Evolutionary conservation across 2,888 invertebrate species (phyloP), one percentile per base, ranked within the genome.

Genomic region (Aquatica leii): DNA sequence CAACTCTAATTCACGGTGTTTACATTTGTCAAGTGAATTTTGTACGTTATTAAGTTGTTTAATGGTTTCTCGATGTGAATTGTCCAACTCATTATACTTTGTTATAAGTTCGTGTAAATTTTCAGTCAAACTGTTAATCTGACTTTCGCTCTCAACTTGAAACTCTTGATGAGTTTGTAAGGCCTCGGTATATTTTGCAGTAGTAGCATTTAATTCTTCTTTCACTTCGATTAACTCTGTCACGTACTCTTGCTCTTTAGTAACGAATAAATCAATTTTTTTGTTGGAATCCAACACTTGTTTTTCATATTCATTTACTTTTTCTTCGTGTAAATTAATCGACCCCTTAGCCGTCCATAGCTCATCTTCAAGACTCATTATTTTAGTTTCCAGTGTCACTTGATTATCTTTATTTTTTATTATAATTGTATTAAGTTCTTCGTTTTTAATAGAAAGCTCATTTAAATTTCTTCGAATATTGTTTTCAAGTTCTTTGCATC

Each of bases 111-210:
- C 65, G 17, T 71, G 71, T 15, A 73, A 58, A 63, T 67, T 71
- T 48, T 69, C 69, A 1, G 72, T 73, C 57, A 73, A 53, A 58
- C 54, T 57, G 12, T 59, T 63, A n/a, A 71, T 61, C 43, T 71
- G 69, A 6, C 11, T 9, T 24, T 73, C 67, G 31, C 53, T 62
- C 17, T 71, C 71, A 6, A 40, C 46, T 57, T 68, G 65, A 15
- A 58, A 20, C 62, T 71, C 70, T 63, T 69, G 70, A 18, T 59
- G 65, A 8, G 46, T 40, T 46, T 69, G 61, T 11, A 71, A 64
- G 41, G 57, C 46, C 40, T 68, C 62, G 1, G 71, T 68, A 52
- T 72, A 72, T 56, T 69, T 69, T 14, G 35, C 41, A 49, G 66
- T 55, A n/a, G 61, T 62, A 15, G 62, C 59, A 21, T 55, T 59